These are phyloP conservation scores for Myotis findleyi DNA, from an alignment of 2,797 vertebrate species.

Conservation along the genomic window DNA sequence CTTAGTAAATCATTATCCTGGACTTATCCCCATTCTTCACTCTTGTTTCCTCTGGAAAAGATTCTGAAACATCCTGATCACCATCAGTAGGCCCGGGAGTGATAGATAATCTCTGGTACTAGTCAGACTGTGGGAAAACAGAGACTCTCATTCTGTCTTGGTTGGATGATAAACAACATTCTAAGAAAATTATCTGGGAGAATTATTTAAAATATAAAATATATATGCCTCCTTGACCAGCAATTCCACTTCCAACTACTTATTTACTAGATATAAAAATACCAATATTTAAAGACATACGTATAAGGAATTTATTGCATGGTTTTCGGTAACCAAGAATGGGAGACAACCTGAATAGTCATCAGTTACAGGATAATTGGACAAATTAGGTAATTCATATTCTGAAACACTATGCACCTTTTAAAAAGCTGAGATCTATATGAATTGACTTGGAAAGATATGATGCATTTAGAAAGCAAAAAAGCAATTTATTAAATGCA, in stretches of 20 bases:
- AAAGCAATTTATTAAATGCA: neutral
- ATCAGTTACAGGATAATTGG: neutral
- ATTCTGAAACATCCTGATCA: neutral
- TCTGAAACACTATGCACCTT: neutral
- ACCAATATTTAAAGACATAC: slow-evolving; percentile 7
- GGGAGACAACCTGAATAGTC: neutral
- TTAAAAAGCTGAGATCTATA: slow-evolving; percentile 1
- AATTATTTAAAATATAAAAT: slow-evolving; percentile 10
- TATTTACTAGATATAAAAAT: slow-evolving; percentile 22
- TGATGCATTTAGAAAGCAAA: slow-evolving; percentile 14
- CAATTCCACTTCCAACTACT: neutral
- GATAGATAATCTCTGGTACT: neutral
- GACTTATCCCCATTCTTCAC: neutral
- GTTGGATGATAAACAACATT: neutral
- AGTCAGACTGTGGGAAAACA: neutral
- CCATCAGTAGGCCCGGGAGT: neutral
- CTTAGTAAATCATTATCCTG: neutral
- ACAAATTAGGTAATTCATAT: slow-evolving; percentile 30
- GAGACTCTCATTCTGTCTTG: neutral
- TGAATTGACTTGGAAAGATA: slow-evolving; percentile 19
- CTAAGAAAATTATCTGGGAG: neutral
- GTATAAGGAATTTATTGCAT: neutral
- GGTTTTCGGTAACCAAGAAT: slow-evolving; percentile 20
- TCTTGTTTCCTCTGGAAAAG: slow-evolving; percentile 1
- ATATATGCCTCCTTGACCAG: neutral